Evolutionary conservation across 2,113 vertebrate species (phyloP).

Genomic region (Cyrtonyx montezumae): DNA sequence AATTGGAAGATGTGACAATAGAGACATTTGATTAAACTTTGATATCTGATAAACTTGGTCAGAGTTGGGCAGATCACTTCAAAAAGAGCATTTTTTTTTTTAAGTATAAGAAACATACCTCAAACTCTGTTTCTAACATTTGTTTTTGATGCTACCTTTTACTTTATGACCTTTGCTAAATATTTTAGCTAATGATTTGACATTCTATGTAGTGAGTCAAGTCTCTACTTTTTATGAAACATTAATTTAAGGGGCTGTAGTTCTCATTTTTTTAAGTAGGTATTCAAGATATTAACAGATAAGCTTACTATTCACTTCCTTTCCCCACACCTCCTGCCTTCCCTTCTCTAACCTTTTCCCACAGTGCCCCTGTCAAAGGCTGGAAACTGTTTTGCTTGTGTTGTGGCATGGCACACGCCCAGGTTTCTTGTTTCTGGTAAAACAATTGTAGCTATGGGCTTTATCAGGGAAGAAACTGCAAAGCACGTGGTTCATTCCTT

Average conservation of each 20-base stretch:
- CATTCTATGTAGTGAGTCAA: not conserved
- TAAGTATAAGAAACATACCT: not conserved
- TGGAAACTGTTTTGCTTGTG: not conserved
- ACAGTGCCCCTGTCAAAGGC: rapidly evolving
- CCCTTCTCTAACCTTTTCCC: not conserved
- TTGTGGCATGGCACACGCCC: not conserved
- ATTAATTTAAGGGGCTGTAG: not conserved
- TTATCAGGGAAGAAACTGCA: not conserved
- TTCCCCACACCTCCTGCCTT: not conserved
- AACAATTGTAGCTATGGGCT: not conserved
- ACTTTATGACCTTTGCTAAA: not conserved
- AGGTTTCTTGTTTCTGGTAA: not conserved
- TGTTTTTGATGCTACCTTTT: not conserved
- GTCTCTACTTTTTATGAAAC: not conserved
- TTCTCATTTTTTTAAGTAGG: not conserved
- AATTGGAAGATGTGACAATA: slow-evolving; percentile 55
- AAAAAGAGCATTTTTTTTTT: not conserved
- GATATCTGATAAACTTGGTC: not conserved
- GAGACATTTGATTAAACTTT: slow-evolving; percentile 1
- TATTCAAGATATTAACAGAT: not conserved
- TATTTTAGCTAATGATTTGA: not conserved
- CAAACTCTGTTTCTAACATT: not conserved
- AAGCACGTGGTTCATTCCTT: not conserved
- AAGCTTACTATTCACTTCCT: not conserved
- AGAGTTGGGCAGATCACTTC: not conserved